Percentiles rank a stretch among this genome's conserved stretches.
phyloP scores from a whole-genome alignment of 2,113 vertebrate species.

The Panurus biarmicus region DNA sequence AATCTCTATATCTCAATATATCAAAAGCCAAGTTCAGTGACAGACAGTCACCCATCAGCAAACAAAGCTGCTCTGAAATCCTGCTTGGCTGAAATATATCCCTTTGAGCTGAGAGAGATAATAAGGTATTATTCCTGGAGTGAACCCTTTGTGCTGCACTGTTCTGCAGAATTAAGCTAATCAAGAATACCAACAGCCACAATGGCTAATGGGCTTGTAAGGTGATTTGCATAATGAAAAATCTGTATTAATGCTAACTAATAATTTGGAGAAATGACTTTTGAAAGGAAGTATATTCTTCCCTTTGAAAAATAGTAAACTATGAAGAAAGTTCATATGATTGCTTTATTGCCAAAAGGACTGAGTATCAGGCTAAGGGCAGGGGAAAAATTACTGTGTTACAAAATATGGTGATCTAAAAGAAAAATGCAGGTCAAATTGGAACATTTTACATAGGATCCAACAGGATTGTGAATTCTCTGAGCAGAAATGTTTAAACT shows the following conservation, averaged over 20 bases:
- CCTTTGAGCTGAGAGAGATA: background rate
- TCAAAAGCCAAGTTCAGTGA: background rate
- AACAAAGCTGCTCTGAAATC: background rate
- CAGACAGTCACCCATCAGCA: background rate
- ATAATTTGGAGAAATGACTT: background rate
- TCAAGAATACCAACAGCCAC: background rate
- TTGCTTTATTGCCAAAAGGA: background rate
- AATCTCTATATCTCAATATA: too few relatives aligned
- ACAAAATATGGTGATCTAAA: background rate
- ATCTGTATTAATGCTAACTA: background rate
- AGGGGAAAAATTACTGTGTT: background rate
- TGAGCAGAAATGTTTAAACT: background rate
- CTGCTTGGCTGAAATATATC: background rate
- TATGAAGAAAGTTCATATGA: background rate
- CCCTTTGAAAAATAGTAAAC: background rate
- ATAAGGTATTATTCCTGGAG: background rate
- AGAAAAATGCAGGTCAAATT: background rate
- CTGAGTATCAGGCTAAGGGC: background rate
- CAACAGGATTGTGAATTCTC: background rate
- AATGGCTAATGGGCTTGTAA: background rate
- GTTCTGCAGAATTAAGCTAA: background rate
- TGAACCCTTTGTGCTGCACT: background rate
- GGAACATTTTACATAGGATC: background rate
- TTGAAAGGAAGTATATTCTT: background rate
- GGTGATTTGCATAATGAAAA: background rate